Evolutionary conservation across 2,888 invertebrate species (phyloP).

Genomic region (Mamestra brassicae): DNA sequence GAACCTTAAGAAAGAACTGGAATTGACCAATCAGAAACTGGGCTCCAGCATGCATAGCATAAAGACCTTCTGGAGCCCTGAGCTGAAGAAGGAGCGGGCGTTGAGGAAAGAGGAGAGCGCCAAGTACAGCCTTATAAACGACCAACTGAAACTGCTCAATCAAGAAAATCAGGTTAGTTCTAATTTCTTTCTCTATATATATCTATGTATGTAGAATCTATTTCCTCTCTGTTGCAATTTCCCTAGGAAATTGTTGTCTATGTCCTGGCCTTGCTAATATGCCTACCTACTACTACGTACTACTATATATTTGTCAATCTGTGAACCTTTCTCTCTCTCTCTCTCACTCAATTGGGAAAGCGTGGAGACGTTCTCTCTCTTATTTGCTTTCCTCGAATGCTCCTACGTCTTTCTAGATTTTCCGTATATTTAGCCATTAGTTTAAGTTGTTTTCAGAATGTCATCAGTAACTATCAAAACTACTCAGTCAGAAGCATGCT

Average conservation of each 20-base stretch:
- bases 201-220: neutral
- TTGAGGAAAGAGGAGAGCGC: slow-evolving; percentile 99
- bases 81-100: slow-evolving; percentile 99
- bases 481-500: neutral
- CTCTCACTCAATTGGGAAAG: slow-evolving; percentile 10
- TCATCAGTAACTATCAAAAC: neutral
- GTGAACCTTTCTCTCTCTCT: slow-evolving; percentile 11
- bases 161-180: slow-evolving; percentile 97
- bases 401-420: neutral
- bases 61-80: slow-evolving; percentile 99
- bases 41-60: slow-evolving; percentile 99
- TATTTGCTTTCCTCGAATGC: neutral
- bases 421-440: slow-evolving; percentile 3
- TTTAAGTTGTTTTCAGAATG: slow-evolving; percentile 4
- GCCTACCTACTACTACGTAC: neutral
- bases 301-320: slow-evolving; percentile 7
- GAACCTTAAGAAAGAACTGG: slow-evolving; percentile 97
- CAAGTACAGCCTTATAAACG: slow-evolving; percentile 98
- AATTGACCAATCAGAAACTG: slow-evolving; percentile 98
- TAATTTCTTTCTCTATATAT: neutral
- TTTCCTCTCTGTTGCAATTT: slow-evolving; percentile 22
- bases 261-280: slow-evolving; percentile 15
- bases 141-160: slow-evolving; percentile 98
- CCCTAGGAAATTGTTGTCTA: slow-evolving; percentile 27
- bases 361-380: neutral